Percentiles rank a stretch among this genome's conserved stretches.
Evolutionary conservation across 1,140 invertebrate genomes (phyloP).

Genomic region (Pogonognathellus flavescens): DNA sequence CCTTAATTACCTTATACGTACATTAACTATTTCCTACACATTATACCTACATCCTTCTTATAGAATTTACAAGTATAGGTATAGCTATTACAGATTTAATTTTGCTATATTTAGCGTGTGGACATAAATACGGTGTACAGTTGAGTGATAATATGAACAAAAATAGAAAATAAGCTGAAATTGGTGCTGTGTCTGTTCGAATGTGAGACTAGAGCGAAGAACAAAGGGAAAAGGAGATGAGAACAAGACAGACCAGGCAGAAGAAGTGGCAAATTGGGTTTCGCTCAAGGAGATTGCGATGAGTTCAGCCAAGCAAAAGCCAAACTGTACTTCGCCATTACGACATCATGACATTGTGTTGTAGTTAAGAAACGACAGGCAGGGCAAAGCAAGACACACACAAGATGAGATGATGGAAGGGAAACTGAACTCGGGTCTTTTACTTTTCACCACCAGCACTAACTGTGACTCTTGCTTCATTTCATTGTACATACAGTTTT

Average conservation of each 20-base stretch:
- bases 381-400: constrained; percentile 22
- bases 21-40: no score
- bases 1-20: no score
- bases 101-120: no score
- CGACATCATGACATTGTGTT: constrained; percentile 34
- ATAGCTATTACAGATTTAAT: no score
- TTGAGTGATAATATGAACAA: constrained; percentile 24
- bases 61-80: no score
- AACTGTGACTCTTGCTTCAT: background rate
- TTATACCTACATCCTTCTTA: no score
- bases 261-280: constrained; percentile 48
- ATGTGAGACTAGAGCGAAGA: constrained; percentile 6
- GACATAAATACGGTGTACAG: background rate
- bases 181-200: background rate
- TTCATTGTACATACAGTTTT: background rate
- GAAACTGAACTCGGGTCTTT: constrained; percentile 6
- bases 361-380: background rate
- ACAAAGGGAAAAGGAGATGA: constrained; percentile 26
- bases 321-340: constrained; percentile 46
- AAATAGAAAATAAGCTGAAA: constrained; percentile 26
- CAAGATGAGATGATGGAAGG: background rate
- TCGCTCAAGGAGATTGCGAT: constrained; percentile 47
- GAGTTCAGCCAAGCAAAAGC: constrained; percentile 47
- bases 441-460: background rate
- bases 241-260: constrained; percentile 40